Evolutionary conservation across 2,113 vertebrate species (phyloP), one percentile per base, ranked within the genome.

Genomic region (Leptobrachium leishanense): DNA sequence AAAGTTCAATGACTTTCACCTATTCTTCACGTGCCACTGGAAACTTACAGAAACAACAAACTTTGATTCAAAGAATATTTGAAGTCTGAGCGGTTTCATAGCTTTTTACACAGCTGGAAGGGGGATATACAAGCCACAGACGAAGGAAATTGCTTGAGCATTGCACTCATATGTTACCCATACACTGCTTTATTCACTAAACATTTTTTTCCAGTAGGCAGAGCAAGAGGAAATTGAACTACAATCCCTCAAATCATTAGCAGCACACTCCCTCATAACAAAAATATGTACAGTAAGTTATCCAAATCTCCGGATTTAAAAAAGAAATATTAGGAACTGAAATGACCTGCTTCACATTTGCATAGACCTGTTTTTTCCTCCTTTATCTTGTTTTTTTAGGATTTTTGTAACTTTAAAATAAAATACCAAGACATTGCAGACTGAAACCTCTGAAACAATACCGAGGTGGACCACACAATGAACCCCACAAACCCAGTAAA

Each of bases 131-230:
- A 81, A 66, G 59, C 43, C 72, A 81, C 72, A 81, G 72, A 50
- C 54, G 42, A 81, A 81, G 78, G 78, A 81, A 81, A 81, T 81
- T 81, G 78, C 78, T 81, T 54, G 62, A 50, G 71, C 55, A 72
- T 81, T 68, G 74, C 65, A 59, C 65, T 74, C 78, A 81, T 81
- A 74, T 81, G 78, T 81, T 81, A 74, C 64, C 71, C 78, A 81
- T 81, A 81, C 72, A 62, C 78, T 68, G 71, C 50, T 54, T 74
- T 74, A 81, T 68, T 74, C 78, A 69, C 71, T 68, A 81, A 74
- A 81, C 67, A 74, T 81, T 81, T 81, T 80, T 81, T 74, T 81
- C 78, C 78, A 81, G 78, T 81, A 81, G 78, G 78, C 78, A 81
- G 74, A 81, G 66, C 64, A 74, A 50, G 72, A 81, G 78, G 78